Evolutionary conservation across 2,113 vertebrate genomes (phyloP).

Genomic region (Excalfactoria chinensis): DNA sequence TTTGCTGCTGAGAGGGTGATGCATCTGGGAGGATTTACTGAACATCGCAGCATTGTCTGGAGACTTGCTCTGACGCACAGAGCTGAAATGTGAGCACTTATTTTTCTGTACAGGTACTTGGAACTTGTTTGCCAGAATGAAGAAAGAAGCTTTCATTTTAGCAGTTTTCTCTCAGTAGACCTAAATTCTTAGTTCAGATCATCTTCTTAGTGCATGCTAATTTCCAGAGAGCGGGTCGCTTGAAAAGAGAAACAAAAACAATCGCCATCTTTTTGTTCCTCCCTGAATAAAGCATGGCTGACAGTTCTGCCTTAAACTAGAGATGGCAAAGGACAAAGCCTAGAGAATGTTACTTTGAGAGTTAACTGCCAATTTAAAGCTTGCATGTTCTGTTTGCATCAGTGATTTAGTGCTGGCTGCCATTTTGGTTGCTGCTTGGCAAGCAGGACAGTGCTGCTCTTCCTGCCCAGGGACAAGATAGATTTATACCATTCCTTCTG

Average conservation of each 20-base stretch:
- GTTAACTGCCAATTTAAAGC: neutral
- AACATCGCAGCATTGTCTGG: neutral
- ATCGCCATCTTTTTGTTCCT: neutral
- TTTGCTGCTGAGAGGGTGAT: neutral
- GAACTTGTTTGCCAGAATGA: neutral
- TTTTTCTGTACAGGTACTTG: neutral
- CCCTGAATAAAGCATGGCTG: neutral
- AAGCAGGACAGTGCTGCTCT: rapidly evolving
- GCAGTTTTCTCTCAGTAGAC: neutral
- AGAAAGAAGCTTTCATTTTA: neutral
- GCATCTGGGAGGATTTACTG: neutral
- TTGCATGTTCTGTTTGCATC: neutral
- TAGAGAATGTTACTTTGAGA: neutral
- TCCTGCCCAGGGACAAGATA: neutral
- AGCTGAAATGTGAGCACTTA: neutral
- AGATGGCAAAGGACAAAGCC: neutral
- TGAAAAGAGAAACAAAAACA: neutral
- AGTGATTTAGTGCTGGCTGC: neutral
- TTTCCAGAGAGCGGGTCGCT: neutral
- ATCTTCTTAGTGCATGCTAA: neutral
- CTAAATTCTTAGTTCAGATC: neutral
- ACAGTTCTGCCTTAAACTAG: neutral
- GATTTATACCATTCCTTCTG: neutral
- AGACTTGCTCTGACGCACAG: neutral
- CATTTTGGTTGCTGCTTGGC: neutral